phyloP scores from a whole-genome alignment of 1,140 invertebrate genomes.

The Drosophila bocqueti region DNA sequence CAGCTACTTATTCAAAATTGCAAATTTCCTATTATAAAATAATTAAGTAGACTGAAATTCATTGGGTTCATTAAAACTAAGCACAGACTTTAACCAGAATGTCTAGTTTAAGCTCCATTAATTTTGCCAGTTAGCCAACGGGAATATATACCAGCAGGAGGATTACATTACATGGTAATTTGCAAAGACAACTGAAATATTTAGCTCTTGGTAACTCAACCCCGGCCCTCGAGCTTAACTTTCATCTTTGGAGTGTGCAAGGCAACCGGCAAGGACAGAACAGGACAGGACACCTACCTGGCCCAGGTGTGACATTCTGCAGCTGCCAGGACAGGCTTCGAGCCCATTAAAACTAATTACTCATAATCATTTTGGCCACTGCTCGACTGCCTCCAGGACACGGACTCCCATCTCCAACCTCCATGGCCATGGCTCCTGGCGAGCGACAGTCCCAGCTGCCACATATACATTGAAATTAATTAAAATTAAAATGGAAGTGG shows the following conservation, averaged over 20 bases:
- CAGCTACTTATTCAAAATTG: too few species aligned
- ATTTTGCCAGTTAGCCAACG: conserved; percentile 4
- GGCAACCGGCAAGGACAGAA: not conserved
- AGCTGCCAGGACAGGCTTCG: conserved; percentile 42
- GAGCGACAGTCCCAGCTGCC: conserved; percentile 47
- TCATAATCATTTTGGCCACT: conserved; percentile 61
- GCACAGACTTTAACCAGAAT: not conserved
- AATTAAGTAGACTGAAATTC: not conserved
- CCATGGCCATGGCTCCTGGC: conserved; percentile 9
- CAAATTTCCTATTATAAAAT: not conserved
- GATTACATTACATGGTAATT: conserved; percentile 25
- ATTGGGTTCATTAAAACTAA: not conserved
- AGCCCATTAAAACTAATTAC: conserved; percentile 66
- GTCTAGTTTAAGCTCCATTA: conserved; percentile 5
- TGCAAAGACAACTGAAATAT: conserved; percentile 28
- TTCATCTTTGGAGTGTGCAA: conserved; percentile 15
- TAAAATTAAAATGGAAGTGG: conserved; percentile 65
- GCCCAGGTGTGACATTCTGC: conserved; percentile 27
- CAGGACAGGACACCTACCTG: conserved; percentile 11
- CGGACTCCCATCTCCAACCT: not conserved
- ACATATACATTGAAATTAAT: conserved; percentile 71
- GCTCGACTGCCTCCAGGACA: conserved; percentile 23
- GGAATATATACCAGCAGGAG: not conserved
- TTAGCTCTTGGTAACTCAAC: conserved; percentile 17
- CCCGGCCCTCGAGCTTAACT: conserved; percentile 13